Percentiles rank a stretch among this genome's conserved stretches.
phyloP scores from a whole-genome alignment of 1,140 invertebrate species.

The Mactra quadrangularis region DNA sequence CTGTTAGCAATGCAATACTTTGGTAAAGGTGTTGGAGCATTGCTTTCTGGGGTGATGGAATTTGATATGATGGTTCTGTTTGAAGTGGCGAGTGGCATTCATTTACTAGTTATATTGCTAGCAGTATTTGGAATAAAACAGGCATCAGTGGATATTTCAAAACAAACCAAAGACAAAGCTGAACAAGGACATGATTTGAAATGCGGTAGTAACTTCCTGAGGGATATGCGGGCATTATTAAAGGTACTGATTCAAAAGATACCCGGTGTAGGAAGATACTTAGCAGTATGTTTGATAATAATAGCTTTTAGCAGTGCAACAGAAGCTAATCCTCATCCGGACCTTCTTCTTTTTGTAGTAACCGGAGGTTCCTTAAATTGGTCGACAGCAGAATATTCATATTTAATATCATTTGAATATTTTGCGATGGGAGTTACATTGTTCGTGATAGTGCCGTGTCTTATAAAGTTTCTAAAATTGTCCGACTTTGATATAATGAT shows the following conservation, averaged over 20 bases:
- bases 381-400: not conserved
- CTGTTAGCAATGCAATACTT: slow-evolving; percentile 10
- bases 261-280: not conserved
- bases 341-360: not conserved
- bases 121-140: not conserved
- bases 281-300: not conserved
- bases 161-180: not conserved
- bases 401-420: not conserved
- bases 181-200: not conserved
- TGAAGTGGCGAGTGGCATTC: not conserved
- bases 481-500: not conserved
- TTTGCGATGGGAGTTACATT: not conserved
- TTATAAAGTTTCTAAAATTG: not conserved
- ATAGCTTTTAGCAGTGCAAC: not conserved
- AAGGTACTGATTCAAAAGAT: not conserved
- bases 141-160: too few species aligned
- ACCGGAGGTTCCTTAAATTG: not conserved
- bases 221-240: not conserved
- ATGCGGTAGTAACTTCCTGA: not conserved
- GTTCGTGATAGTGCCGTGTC: not conserved
- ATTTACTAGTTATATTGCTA: not conserved
- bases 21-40: not conserved
- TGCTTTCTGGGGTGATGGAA: not conserved
- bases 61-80: not conserved
- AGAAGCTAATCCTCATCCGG: not conserved